Base-by-base conservation (phyloP, 2,797 vertebrate species). In the Gambelia wislizenii region DNA sequence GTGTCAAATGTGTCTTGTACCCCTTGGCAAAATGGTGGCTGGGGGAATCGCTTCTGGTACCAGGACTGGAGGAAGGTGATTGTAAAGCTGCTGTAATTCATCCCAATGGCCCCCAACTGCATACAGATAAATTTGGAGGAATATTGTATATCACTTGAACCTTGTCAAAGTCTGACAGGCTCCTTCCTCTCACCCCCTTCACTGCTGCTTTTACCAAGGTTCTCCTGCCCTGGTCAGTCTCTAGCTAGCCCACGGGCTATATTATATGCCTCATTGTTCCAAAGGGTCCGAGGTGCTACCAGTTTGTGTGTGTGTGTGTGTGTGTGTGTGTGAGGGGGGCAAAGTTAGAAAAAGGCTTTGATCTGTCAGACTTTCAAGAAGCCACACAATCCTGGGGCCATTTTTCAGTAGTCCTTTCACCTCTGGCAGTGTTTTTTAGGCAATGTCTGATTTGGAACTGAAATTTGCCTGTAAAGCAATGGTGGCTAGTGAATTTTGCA, bases 1-100 rank as follows among this genome's bases (percentile, higher is more conserved):
- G 77, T 89, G 90, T 85, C 47, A 52, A 72, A 85, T 79, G 90
- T 83, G 87, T 88, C 90, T 88, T 88, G 87, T 85, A 82, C 83
- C 90, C 90, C 87, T 85, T 85, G 87, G 90, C 83, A 83, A 85
- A 70, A 85, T 59, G 49, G 86, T 27, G 59, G 83, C 77, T 52
- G 47, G 83, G 77, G 86, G 86, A 87, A 82, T 82, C 64, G 27
- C 77, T 84, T 6, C 77, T 82, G 87, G 86, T 81, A 82, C 86
- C 30, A 69, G 83, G 83, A 42, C 69, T 64, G 82, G 76, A 81
- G 78, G 83, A 69, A 85, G 70, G 86, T 10, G 39, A 82, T 88
- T 88, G 72, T 91, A 91, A 88, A 49, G 87, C 83, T 33, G 70
- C 49, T 76, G 42, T 85, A 91, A 91, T 85, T 91, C 90, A 91